Percentiles rank a stretch among this genome's conserved stretches.
phyloP scores from a whole-genome alignment of 2,797 vertebrate genomes.

The Anisognathus igniventris region DNA sequence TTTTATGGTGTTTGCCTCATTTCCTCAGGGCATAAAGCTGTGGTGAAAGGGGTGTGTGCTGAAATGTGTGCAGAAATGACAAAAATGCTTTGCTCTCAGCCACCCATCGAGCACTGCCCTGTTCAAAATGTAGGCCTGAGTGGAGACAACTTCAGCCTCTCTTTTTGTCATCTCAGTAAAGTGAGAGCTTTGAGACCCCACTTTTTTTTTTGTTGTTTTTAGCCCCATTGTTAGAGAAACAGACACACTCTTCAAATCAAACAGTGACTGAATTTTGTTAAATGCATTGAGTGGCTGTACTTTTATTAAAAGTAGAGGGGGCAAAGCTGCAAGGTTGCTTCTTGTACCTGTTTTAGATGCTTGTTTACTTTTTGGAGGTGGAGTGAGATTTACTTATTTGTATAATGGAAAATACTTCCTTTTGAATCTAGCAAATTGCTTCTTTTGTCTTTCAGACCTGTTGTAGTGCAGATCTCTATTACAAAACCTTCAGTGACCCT shows the following conservation, averaged over 20 bases:
- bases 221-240: neutral
- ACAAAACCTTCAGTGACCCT: slow-evolving; percentile 91
- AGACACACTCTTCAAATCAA: neutral
- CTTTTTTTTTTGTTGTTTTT: neutral
- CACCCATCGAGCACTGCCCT: accelerated
- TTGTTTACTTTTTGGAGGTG: neutral
- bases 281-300: neutral
- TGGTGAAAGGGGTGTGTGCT: neutral
- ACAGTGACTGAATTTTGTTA: neutral
- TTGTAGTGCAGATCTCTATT: slow-evolving; percentile 81
- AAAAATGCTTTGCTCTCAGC: neutral
- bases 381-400: neutral
- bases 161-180: neutral
- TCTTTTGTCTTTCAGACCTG: slow-evolving; percentile 71
- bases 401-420: neutral
- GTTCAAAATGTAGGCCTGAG: neutral
- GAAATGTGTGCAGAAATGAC: neutral
- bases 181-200: neutral
- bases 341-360: neutral
- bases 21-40: neutral
- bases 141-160: neutral
- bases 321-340: neutral
- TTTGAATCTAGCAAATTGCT: neutral
- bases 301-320: neutral
- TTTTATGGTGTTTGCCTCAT: neutral